Percentiles rank a stretch among this genome's conserved stretches.
phyloP scores from a whole-genome alignment of 2,797 vertebrate species.

The Pantherophis vulpinus region DNA sequence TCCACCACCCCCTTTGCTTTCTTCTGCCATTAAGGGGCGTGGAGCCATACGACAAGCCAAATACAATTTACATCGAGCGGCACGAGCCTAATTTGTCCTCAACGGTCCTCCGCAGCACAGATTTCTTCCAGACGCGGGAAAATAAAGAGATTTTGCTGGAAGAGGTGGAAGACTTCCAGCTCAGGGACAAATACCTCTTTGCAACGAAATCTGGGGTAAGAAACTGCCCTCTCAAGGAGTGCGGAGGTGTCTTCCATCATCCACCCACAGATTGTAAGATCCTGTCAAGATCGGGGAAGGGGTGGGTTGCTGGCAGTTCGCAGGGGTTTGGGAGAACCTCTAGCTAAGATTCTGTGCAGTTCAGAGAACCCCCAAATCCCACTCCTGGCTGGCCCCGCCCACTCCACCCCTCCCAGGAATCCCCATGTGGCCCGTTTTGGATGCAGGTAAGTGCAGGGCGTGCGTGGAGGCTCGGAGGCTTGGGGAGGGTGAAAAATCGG shows the following conservation, averaged over 20 bases:
- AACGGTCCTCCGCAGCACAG: conserved; percentile 88
- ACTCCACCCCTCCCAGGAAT: too few species aligned
- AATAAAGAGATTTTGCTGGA: conserved; percentile 87
- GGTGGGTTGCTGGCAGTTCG: too few species aligned
- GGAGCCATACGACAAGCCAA: conserved; percentile 87
- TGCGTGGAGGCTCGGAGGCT: too few species aligned
- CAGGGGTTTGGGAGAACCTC: too few species aligned
- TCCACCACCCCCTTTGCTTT: too few species aligned
- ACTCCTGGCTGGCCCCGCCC: too few species aligned
- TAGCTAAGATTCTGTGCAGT: too few species aligned
- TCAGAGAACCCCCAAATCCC: too few species aligned
- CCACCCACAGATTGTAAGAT: background rate
- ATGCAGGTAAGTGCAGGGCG: too few species aligned
- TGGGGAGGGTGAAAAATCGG: too few species aligned
- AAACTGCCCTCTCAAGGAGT: fast-evolving
- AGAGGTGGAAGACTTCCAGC: conserved; percentile 90
- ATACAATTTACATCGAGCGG: conserved; percentile 88
- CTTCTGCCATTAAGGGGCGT: conserved; percentile 78
- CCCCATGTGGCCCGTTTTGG: too few species aligned
- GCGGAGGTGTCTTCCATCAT: fast-evolving
- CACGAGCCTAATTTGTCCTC: conserved; percentile 89
- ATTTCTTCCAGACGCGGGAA: conserved; percentile 93
- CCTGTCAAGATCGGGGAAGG: too few species aligned
- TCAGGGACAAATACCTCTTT: conserved; percentile 96
- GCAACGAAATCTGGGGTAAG: conserved; percentile 91